Base-by-base conservation (phyloP, 2,888 invertebrate species). In the Sphaerophoria taeniata region DNA sequence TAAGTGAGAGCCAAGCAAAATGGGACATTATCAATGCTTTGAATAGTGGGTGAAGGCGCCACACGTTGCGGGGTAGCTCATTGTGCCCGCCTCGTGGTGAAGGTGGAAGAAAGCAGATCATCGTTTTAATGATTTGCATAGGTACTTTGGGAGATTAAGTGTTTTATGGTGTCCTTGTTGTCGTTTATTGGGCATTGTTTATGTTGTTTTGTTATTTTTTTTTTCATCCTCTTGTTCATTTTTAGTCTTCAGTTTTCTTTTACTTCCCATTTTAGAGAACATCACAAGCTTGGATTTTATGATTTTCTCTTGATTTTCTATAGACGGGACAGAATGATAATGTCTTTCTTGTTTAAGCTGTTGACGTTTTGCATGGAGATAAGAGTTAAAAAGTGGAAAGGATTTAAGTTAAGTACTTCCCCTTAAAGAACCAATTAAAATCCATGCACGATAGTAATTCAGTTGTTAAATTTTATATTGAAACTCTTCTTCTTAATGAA, bases 41-140 rank as follows among this genome's bases (percentile, higher is more conserved):
- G n/a, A n/a, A 31, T 24, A 34, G 9, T 31, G 12, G n/a, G 4
- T 43, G 6, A n/a, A 12, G 61, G 7, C n/a, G 53, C 1, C 4
- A 14, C 11, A 5, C 7, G 9, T n/a, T n/a, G 51, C 16, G 24
- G 51, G 1, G 14, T 49, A 16, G 39, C 39, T 9, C 11, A 2
- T 43, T 2, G 16, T 14, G 49, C 6, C 39, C 16, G 24, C 60
- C 39, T 24, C 12, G 24, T n/a, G 24, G 36, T 3, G 39, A 67
- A 36, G 84, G 47, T 69, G 36, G 71, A 71, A 60, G 65, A 67
- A 71, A 53, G 61, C 53, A 80, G 75, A 84, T 84, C 80, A 80
- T 84, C 84, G 84, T 75, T 84, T 84, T 80, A 83, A 84, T 84
- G 84, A 80, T 84, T 84, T 84, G 84, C 80, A 80, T 80, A 84